phyloP scores from a whole-genome alignment of 1,140 invertebrate species.

The Mya arenaria region DNA sequence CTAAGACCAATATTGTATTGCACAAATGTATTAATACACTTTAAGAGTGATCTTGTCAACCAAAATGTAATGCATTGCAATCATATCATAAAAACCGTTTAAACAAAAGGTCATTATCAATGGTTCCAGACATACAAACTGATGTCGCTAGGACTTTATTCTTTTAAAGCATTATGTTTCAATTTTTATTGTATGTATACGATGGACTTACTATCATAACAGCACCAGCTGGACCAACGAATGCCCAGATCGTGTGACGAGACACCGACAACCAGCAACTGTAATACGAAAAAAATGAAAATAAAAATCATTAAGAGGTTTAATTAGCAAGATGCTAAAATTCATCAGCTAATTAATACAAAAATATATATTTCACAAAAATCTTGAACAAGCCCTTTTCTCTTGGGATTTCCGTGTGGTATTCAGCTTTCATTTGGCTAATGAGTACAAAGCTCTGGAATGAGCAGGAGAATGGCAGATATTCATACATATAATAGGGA shows the following conservation, averaged over 20 bases:
- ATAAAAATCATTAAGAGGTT: background rate
- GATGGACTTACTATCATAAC: slow-evolving; percentile 70
- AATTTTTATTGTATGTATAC: background rate
- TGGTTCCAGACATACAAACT: too few relatives aligned
- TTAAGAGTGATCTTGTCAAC: too few relatives aligned
- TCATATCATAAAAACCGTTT: too few relatives aligned
- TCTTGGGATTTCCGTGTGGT: too few relatives aligned
- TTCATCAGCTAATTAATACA: background rate
- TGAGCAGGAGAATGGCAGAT: background rate
- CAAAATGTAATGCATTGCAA: too few relatives aligned
- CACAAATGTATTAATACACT: too few relatives aligned
- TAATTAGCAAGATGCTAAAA: background rate
- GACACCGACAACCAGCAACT: slow-evolving; percentile 75
- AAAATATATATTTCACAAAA: background rate
- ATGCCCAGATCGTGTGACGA: slow-evolving; percentile 71
- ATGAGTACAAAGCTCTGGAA: background rate
- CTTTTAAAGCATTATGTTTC: too few relatives aligned
- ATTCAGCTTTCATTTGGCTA: background rate
- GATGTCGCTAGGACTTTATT: too few relatives aligned
- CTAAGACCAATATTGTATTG: too few relatives aligned
- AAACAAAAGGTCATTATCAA: too few relatives aligned
- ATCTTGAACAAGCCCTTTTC: background rate
- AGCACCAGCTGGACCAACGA: slow-evolving; percentile 71
- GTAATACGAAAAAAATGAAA: background rate
- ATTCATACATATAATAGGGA: background rate